Evolutionary conservation across 2,113 vertebrate genomes (phyloP).

Genomic region (Corapipo altera): DNA sequence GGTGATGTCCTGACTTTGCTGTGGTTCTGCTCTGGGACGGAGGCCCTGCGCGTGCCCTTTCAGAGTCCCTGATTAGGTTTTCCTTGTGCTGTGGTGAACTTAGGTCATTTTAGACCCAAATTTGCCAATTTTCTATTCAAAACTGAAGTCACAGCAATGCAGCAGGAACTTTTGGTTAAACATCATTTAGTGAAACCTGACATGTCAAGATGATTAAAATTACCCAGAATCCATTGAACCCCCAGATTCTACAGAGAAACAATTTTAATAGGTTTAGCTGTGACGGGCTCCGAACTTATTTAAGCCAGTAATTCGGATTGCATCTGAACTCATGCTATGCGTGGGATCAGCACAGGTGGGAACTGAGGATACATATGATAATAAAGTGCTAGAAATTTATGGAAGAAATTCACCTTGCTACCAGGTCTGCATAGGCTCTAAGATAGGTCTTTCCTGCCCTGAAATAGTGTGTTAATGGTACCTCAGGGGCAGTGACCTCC

Average conservation of each 20-base stretch:
- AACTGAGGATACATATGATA: neutral
- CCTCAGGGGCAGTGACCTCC: neutral
- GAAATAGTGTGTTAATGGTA: neutral
- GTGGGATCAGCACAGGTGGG: neutral
- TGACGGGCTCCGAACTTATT: neutral
- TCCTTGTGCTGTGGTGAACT: neutral
- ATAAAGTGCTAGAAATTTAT: neutral
- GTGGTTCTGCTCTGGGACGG: neutral
- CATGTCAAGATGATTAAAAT: neutral
- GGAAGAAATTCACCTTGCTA: neutral
- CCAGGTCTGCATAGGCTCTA: neutral
- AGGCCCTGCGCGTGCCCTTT: neutral
- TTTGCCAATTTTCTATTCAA: neutral
- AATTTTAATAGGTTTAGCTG: neutral
- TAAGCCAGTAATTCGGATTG: neutral
- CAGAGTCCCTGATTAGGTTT: neutral
- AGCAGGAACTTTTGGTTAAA: neutral
- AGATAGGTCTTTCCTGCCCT: neutral
- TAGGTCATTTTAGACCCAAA: neutral
- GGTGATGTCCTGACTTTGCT: neutral
- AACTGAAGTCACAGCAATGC: neutral
- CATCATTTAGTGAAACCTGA: neutral
- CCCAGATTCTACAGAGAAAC: neutral
- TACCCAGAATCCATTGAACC: neutral
- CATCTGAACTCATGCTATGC: neutral